These are phyloP conservation scores for Archips xylosteana DNA, from an alignment of 2,888 invertebrate species.

Conservation along the genomic window DNA sequence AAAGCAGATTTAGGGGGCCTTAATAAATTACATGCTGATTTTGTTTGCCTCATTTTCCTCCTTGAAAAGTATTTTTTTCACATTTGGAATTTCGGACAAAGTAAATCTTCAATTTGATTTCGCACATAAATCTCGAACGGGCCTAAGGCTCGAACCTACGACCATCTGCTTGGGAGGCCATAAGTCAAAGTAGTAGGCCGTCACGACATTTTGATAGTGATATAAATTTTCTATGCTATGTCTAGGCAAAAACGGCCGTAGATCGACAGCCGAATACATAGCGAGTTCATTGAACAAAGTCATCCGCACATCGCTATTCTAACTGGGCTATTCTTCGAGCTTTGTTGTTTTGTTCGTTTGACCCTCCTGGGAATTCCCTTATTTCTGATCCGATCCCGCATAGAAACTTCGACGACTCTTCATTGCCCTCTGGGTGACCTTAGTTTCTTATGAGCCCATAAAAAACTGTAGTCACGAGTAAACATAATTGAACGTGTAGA, in stretches of 20 bases:
- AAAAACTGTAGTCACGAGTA: background rate
- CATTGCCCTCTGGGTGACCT: slow-evolving; percentile 5
- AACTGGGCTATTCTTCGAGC: background rate
- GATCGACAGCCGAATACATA: background rate
- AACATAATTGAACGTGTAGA: background rate
- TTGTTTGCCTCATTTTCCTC: background rate
- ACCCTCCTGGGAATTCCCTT: background rate
- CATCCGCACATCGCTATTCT: background rate
- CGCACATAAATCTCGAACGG: too few species aligned
- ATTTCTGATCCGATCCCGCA: background rate
- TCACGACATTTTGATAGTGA: too few species aligned
- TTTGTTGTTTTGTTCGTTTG: background rate
- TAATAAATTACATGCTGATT: background rate
- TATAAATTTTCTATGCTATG: background rate
- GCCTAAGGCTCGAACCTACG: background rate
- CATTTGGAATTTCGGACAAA: background rate
- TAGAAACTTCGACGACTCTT: slow-evolving; percentile 5
- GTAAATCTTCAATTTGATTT: too few species aligned
- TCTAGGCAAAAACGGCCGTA: background rate
- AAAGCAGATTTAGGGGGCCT: slow-evolving; percentile 2
- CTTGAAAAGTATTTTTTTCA: background rate
- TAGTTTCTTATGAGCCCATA: background rate
- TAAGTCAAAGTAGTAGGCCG: too few species aligned
- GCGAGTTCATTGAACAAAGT: background rate
- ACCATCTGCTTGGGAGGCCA: too few species aligned